Evolutionary conservation across 2,797 vertebrate genomes (phyloP), one percentile per base, ranked within the genome.

Genomic region (Anguilla pacifica): DNA sequence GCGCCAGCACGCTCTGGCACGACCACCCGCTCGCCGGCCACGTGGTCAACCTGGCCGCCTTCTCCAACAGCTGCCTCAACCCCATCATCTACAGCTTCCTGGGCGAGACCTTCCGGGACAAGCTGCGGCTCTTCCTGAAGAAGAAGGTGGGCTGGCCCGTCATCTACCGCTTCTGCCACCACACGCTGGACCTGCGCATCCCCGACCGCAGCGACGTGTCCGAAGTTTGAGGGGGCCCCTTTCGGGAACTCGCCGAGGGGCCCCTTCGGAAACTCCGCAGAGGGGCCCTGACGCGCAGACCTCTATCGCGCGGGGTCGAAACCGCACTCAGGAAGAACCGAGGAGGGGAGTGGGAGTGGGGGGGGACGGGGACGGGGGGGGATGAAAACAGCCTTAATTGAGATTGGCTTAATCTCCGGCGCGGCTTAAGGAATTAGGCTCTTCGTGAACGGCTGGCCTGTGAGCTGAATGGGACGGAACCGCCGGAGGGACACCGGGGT

Each of bases 61-160:
- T 98, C 90, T 97, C 98, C 19, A 98, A 99, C 84, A 98, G 98
- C 95, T 99, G 98, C 88, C 93, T 99, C 84, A 99, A 98, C 93
- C 97, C 98, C 0, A 96, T 98, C 39, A 96, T 99, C 92, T 98
- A 99, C 90, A 97, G 98, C 91, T 98, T 98, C 90, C 95, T 98
- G 0, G 98, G 98, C 13, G 96, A 97, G 93, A 98, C 97, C 13
- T 99, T 98, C 92, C 93, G 95, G 90, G 95, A 95, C 89, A 98
- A 98, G 91, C 93, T 98, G 86, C 93, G 95, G 53, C 90, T 97
- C 83, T 98, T 97, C 5, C 90, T 98, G 0, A 95, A 95, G 31
- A 94, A 96, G 91, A 97, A 95, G 89, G 95, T 93, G 22, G 94
- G 89, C 81, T 91, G 96, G 91, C 93, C 94, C 0, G 94, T 95